phyloP scores from a whole-genome alignment of 2,888 invertebrate genomes.

The Clepsis dumicolana region DNA sequence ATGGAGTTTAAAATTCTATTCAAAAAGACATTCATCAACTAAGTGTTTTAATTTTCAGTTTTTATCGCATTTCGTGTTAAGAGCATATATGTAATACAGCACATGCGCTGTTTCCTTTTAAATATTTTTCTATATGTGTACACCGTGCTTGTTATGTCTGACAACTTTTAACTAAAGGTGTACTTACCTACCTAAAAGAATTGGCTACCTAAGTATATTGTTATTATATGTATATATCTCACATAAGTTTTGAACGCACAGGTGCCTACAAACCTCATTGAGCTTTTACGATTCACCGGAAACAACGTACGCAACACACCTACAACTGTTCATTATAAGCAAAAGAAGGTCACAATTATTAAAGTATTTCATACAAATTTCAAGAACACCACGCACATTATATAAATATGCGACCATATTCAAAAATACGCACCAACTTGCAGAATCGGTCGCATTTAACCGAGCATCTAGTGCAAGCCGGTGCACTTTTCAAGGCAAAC shows the following conservation, averaged over 20 bases:
- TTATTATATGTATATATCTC: too few relatives aligned
- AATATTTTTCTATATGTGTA: too few relatives aligned
- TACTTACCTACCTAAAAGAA: too few relatives aligned
- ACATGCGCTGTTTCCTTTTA: too few relatives aligned
- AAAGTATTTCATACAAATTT: slow-evolving; percentile 18
- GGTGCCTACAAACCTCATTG: neutral
- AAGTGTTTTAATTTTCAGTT: neutral
- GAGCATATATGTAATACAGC: too few relatives aligned
- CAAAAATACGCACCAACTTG: slow-evolving; percentile 27
- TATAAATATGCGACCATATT: slow-evolving; percentile 32
- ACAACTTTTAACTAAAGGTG: too few relatives aligned
- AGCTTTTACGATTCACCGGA: neutral
- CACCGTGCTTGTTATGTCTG: too few relatives aligned
- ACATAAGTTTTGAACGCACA: too few relatives aligned
- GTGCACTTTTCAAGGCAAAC: slow-evolving; percentile 44
- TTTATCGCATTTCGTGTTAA: neutral
- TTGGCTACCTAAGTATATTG: too few relatives aligned
- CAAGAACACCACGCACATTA: slow-evolving; percentile 25
- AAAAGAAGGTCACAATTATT: slow-evolving; percentile 9
- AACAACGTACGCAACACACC: neutral
- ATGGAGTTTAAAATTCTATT: neutral
- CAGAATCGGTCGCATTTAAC: slow-evolving; percentile 42
- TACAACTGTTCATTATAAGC: neutral
- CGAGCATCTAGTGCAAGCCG: slow-evolving; percentile 43
- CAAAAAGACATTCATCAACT: neutral